phyloP scores from a whole-genome alignment of 2,888 invertebrate genomes.

The Diarsia dahlii region DNA sequence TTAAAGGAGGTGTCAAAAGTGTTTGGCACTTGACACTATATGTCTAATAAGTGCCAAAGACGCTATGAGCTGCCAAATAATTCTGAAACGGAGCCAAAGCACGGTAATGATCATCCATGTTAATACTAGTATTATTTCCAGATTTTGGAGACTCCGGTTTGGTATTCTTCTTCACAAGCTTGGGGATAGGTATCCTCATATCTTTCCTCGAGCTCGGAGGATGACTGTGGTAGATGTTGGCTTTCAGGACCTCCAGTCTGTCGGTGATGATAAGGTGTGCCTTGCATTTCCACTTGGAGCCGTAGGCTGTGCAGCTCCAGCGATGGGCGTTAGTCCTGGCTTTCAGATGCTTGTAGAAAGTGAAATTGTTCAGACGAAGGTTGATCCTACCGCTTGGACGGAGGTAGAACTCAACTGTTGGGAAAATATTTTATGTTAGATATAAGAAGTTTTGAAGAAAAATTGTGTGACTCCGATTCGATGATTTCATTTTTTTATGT shows the following conservation, averaged over 20 bases:
- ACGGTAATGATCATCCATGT: slow-evolving; percentile 58
- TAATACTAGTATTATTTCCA: slow-evolving; percentile 16
- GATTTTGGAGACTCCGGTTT: slow-evolving; percentile 53
- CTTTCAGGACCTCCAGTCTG: slow-evolving; percentile 82
- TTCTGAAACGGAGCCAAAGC: slow-evolving; percentile 79
- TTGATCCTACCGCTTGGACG: slow-evolving; percentile 84
- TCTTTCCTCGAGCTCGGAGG: slow-evolving; percentile 76
- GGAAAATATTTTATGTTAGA: slow-evolving; percentile 41
- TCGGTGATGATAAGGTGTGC: slow-evolving; percentile 86
- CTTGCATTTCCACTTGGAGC: slow-evolving; percentile 85
- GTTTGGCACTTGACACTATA: slow-evolving; percentile 6
- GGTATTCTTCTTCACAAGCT: slow-evolving; percentile 47
- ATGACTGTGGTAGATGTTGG: slow-evolving; percentile 82
- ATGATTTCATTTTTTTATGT: not conserved
- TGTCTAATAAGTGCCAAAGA: slow-evolving; percentile 78
- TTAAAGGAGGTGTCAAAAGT: not conserved
- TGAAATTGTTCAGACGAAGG: slow-evolving; percentile 84
- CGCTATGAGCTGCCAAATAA: slow-evolving; percentile 83
- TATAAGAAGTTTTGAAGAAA: not conserved
- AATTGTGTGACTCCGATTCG: not conserved
- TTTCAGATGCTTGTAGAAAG: slow-evolving; percentile 86
- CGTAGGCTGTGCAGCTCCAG: slow-evolving; percentile 87
- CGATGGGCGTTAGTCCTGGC: slow-evolving; percentile 83
- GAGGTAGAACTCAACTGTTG: slow-evolving; percentile 82
- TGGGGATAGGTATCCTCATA: slow-evolving; percentile 53